Evolutionary conservation across 2,888 invertebrate species (phyloP).

Genomic region (Dynastes grantii): DNA sequence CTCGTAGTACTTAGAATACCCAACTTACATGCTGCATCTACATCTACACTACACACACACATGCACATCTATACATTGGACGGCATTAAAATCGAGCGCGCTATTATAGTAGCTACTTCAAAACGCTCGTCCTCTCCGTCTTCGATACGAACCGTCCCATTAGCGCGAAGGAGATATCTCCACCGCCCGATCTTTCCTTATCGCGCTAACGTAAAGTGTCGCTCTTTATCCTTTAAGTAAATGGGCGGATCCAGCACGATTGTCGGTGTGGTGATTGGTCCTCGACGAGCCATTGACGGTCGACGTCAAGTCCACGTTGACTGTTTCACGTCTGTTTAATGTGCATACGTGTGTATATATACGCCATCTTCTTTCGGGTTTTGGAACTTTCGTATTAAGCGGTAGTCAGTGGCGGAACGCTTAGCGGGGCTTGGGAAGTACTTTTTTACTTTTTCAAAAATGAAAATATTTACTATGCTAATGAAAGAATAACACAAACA

Average conservation of each 20-base stretch:
- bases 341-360: neutral
- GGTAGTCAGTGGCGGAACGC: neutral
- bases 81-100: conserved; percentile 67
- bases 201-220: conserved; percentile 66
- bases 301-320: conserved; percentile 67
- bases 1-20: conserved; percentile 3
- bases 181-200: conserved; percentile 61
- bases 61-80: conserved; percentile 64
- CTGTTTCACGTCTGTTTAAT: conserved; percentile 48
- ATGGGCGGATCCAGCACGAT: conserved; percentile 62
- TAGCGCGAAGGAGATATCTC: conserved; percentile 61
- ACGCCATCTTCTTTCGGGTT: conserved; percentile 59
- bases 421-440: neutral
- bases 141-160: conserved; percentile 59
- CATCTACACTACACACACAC: conserved; percentile 55
- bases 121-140: conserved; percentile 35
- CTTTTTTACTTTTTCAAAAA: neutral
- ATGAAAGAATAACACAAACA: too few species aligned
- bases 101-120: conserved; percentile 69
- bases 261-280: conserved; percentile 60
- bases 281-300: conserved; percentile 57
- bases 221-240: conserved; percentile 70
- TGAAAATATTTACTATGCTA: neutral
- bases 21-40: conserved; percentile 6
- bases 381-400: conserved; percentile 56